Base-by-base conservation (phyloP, 2,797 vertebrate genomes). In the Prunella strophiata region DNA sequence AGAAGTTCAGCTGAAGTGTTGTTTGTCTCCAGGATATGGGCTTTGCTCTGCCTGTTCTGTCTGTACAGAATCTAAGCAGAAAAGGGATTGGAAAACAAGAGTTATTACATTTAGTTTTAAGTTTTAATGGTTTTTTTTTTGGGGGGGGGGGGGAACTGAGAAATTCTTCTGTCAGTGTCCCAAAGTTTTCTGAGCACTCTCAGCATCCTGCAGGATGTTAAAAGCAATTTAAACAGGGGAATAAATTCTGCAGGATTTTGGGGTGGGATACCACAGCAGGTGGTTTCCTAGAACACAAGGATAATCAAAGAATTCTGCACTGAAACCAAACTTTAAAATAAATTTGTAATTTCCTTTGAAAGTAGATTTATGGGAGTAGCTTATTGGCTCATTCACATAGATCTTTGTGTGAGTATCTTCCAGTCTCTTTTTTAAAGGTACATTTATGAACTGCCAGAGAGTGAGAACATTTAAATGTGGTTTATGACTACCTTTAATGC, bases 1-100 rank as follows among this genome's bases (percentile, higher is more conserved):
- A 98, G 98, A 25, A 99, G 98, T 96, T 99, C 98, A 91, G 98
- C 98, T 7, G 98, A 99, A 48, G 98, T 99, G 89, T 98, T 98
- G 94, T 98, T 99, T 92, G 98, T 99, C 97, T 99, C 98, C 95
- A 99, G 93, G 38, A 99, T 93, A 13, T 98, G 97, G 7, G 97
- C 97, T 91, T 97, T 97, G 73, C 98, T 97, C 23, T 98, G 98
- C 98, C 98, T 98, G 96, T 98, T 99, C 96, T 98, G 98, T n/a
- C 98, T 98, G 80, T 98, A 99, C n/a, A 98, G 96, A 78, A 99
- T 98, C 98, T 99, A 85, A 72, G 91, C 38, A 66, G 50, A 81
- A 85, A 85, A n/a, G 22, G n/a, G 15, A 51, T 90, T 54, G 77
- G 81, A 43, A 88, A 94, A 55, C 11, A 66, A 7, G 48, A 26